Evolutionary conservation across 2,888 invertebrate genomes (phyloP).

Genomic region (Thera obeliscata): DNA sequence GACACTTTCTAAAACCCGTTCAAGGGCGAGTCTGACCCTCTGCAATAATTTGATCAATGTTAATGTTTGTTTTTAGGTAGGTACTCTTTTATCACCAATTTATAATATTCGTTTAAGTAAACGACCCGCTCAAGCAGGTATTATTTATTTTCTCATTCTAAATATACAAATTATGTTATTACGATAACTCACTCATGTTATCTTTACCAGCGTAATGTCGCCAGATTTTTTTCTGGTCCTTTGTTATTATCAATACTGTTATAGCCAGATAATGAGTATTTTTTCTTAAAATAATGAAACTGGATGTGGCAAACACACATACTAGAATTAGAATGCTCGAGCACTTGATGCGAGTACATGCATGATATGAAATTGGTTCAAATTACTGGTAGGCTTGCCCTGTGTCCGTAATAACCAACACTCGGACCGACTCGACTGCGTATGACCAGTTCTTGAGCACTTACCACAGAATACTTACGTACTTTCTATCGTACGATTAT

Average conservation of each 20-base stretch:
- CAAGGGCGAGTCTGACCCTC: neutral
- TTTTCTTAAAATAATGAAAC: conserved; percentile 20
- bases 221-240: neutral
- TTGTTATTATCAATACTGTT: conserved; percentile 13
- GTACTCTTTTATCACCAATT: too few relatives aligned
- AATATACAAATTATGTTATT: conserved; percentile 19
- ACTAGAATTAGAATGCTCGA: conserved; percentile 36
- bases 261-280: neutral
- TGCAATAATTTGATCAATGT: too few relatives aligned
- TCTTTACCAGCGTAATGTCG: neutral
- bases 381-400: conserved; percentile 43
- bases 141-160: conserved; percentile 24
- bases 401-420: conserved; percentile 33
- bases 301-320: conserved; percentile 25
- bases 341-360: conserved; percentile 32
- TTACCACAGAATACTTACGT: neutral
- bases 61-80: too few relatives aligned
- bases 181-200: conserved; percentile 31
- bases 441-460: conserved; percentile 11
- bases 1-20: conserved; percentile 35
- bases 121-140: neutral
- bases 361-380: conserved; percentile 47
- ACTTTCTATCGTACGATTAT: too few relatives aligned
- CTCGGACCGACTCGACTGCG: conserved; percentile 14
- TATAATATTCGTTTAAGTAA: too few relatives aligned